Conservation (phyloP, 1,140 invertebrate species). For the Cyclina sinensis region DNA sequence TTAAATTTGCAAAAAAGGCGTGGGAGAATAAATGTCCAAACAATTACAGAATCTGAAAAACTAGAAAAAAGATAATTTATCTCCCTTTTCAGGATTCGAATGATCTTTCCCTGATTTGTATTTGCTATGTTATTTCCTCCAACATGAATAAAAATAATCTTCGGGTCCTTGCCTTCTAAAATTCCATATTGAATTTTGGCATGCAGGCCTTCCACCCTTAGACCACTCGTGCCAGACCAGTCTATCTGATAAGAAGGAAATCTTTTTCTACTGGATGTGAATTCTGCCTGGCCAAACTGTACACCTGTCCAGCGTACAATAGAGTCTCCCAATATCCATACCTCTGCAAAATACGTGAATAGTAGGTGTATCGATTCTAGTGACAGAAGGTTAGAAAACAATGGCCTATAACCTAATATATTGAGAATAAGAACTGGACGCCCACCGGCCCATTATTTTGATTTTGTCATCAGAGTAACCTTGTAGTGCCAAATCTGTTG, state of each 20-base stretch:
- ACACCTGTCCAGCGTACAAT: background rate
- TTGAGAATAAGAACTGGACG: background rate
- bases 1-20: too few relatives aligned
- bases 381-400: too few relatives aligned
- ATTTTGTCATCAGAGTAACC: too few relatives aligned
- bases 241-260: background rate
- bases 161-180: background rate
- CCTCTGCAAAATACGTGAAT: background rate
- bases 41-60: too few relatives aligned
- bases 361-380: background rate
- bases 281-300: background rate
- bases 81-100: too few relatives aligned
- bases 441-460: background rate
- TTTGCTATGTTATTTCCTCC: background rate
- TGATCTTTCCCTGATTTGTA: too few relatives aligned
- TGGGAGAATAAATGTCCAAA: too few relatives aligned
- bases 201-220: background rate
- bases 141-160: constrained; percentile 1
- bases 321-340: background rate
- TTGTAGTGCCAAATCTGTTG: background rate
- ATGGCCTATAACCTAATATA: background rate
- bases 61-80: too few relatives aligned
- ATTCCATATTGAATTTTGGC: background rate
- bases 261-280: background rate
- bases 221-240: constrained; percentile 12